Conservation (phyloP, 2,888 invertebrate species). For the Bombylius major region DNA sequence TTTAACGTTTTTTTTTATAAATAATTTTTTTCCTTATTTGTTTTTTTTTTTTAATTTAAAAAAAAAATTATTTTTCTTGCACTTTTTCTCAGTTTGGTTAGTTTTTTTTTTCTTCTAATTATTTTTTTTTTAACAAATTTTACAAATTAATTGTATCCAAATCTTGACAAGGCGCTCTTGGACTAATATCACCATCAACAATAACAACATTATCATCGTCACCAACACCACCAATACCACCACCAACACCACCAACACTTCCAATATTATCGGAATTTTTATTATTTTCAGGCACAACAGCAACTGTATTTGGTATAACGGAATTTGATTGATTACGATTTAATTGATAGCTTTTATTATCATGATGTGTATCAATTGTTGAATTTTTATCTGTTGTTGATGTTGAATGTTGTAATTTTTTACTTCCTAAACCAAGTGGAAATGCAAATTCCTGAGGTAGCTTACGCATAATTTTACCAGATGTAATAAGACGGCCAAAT, state of each 20-base stretch:
- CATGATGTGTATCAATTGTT: constrained; percentile 17
- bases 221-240: neutral
- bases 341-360: neutral
- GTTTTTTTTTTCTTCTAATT: neutral
- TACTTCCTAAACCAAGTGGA: constrained; percentile 44
- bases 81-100: neutral
- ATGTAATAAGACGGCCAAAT: constrained; percentile 92
- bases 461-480: constrained; percentile 89
- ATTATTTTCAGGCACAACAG: constrained; percentile 24
- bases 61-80: neutral
- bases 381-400: constrained; percentile 23
- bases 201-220: constrained; percentile 11
- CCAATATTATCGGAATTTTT: constrained; percentile 15
- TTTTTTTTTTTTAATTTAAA: neutral
- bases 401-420: constrained; percentile 27
- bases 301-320: constrained; percentile 22
- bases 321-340: constrained; percentile 12
- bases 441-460: constrained; percentile 71
- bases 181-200: constrained; percentile 29
- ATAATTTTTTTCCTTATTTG: neutral
- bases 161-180: constrained; percentile 57
- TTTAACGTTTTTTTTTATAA: neutral
- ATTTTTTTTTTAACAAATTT: neutral
- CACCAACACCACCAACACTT: neutral
- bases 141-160: constrained; percentile 61